A percentile compares a stretch with the other conserved stretches of the same genome.
These are phyloP conservation scores for Metaphire vulgaris DNA, from an alignment of 1,140 invertebrate genomes.

Conservation along the genomic window DNA sequence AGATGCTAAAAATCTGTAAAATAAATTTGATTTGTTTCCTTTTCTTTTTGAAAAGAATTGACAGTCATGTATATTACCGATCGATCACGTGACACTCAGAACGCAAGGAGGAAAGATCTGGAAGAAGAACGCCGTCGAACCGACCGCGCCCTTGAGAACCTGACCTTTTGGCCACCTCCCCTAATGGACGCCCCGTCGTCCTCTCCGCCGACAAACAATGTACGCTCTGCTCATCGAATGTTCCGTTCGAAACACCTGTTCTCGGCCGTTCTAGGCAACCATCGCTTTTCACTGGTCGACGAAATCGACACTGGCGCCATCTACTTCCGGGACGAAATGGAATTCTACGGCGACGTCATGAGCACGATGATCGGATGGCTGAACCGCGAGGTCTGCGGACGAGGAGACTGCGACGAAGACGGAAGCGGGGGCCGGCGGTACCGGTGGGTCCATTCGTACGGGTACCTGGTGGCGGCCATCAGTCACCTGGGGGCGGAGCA, in stretches of 20 bases:
- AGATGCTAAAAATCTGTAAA: too few relatives aligned
- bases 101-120: background rate
- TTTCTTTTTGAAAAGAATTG: background rate
- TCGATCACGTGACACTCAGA: background rate
- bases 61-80: background rate
- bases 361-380: constrained; percentile 26
- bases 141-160: background rate
- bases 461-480: constrained; percentile 24
- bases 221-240: constrained; percentile 6
- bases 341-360: constrained; percentile 29
- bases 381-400: constrained; percentile 8
- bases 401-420: too few relatives aligned
- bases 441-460: constrained; percentile 19
- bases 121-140: background rate
- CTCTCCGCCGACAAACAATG: constrained; percentile 15
- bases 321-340: constrained; percentile 29
- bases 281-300: constrained; percentile 12
- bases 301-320: constrained; percentile 23
- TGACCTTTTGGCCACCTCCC: background rate
- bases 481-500: constrained; percentile 31
- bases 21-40: too few relatives aligned
- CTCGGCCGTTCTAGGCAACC: constrained; percentile 22
- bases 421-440: background rate
- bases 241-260: constrained; percentile 23
- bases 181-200: background rate